phyloP scores from a whole-genome alignment of 2,888 invertebrate genomes.

The Pristionchus arcanus region DNA sequence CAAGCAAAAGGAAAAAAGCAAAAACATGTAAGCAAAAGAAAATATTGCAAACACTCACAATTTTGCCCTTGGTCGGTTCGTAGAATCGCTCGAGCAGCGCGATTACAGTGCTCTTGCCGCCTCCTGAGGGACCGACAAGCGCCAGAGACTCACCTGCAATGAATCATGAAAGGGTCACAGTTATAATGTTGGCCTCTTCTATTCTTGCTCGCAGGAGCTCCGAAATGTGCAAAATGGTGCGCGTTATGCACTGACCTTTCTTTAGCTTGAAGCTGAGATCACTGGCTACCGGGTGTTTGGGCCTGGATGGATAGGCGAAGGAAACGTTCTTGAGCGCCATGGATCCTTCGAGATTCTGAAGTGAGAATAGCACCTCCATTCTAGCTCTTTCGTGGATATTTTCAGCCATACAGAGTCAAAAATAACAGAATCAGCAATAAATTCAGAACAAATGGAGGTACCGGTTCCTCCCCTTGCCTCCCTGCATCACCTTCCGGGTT shows the following conservation, averaged over 20 bases:
- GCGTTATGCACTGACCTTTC: background rate
- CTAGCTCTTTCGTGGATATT: too few relatives aligned
- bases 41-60: constrained; percentile 82
- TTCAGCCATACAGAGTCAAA: too few relatives aligned
- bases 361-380: background rate
- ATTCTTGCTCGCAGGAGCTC: too few relatives aligned
- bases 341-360: background rate
- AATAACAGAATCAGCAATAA: too few relatives aligned
- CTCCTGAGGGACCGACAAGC: constrained; percentile 86
- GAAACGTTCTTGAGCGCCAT: background rate
- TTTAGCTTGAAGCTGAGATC: background rate
- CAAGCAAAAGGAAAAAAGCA: too few relatives aligned
- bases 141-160: constrained; percentile 68
- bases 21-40: too few relatives aligned
- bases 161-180: too few relatives aligned
- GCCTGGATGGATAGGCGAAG: background rate
- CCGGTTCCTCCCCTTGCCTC: constrained; percentile 9
- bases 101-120: constrained; percentile 91
- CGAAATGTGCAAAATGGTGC: too few relatives aligned
- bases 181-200: too few relatives aligned
- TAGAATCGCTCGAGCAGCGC: constrained; percentile 90
- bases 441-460: background rate
- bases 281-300: background rate
- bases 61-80: constrained; percentile 85
- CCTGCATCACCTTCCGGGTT: background rate